Base-by-base conservation (phyloP, 1,140 invertebrate genomes). In the Berghia stephanieae region DNA sequence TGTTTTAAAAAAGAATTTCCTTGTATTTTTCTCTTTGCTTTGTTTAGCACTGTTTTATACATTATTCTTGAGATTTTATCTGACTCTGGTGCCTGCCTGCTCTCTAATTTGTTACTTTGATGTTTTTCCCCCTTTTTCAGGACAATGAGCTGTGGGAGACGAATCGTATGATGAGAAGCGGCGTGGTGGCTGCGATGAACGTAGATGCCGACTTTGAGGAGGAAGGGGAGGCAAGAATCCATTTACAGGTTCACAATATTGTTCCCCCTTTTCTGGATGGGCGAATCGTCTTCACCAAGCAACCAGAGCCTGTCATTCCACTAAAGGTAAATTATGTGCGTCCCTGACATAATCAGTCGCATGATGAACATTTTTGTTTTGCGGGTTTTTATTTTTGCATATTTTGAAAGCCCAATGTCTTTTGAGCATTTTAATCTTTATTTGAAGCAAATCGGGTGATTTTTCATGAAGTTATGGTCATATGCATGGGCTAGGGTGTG, bases 111-210 rank as follows among this genome's bases (percentile, higher is more conserved):
- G 34, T 6, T 55, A n/a, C n/a, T n/a, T n/a, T n/a, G n/a, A n/a
- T n/a, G n/a, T n/a, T 18, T 27, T 27, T 60, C 6, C 8, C 8
- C 21, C 75, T 10, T 77, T 74, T 69, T 16, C 75, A 92, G 88
- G 98, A 99, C 89, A 99, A 98, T 89, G 97, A 99, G 87, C 90
- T 98, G 46, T 99, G 98, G 98, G 98, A 99, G 89, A 93, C 96
- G 16, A 99, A 99, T 91, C 92, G 98, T 79, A 98, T 99, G 95
- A 91, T 99, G 13, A 97, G 96, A 3, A 98, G 96, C 76, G 97
- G 96, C 70, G 97, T 98, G 16, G 96, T 99, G 0, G 94, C 94
- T 82, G 94, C 94, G 49, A 92, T 97, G 2, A 95, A 95, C 81
- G 93, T 95, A 69, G 97, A 96, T 86, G 95, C 98, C 81, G 96